Percentiles rank a stretch among this genome's conserved stretches.
Conservation (phyloP, 2,113 vertebrate genomes). For the Apeltes quadracus region DNA sequence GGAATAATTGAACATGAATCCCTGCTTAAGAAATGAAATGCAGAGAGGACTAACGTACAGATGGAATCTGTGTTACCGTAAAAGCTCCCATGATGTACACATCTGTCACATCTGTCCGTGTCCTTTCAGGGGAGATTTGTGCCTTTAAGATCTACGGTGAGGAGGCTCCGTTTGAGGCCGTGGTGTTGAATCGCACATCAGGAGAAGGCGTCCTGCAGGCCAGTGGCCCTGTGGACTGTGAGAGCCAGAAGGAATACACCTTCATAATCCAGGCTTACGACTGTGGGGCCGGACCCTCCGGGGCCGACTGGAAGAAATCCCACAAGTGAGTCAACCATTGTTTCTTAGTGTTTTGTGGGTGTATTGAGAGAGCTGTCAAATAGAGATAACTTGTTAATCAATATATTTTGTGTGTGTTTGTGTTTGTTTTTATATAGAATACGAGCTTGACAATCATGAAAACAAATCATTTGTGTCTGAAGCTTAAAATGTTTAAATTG, state of each 20-base stretch:
- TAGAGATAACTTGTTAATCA: not conserved
- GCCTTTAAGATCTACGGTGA: constrained; percentile 96
- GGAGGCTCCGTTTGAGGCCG: constrained; percentile 91
- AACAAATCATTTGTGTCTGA: not conserved
- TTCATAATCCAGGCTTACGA: constrained; percentile 98
- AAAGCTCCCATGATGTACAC: not conserved
- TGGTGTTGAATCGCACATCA: constrained; percentile 93
- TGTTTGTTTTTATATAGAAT: not conserved
- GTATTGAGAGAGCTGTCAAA: not conserved
- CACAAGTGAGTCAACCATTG: constrained; percentile 88
- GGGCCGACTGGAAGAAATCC: constrained; percentile 94
- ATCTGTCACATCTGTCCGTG: constrained; percentile 3
- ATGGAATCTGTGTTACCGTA: not conserved
- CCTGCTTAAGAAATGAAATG: not conserved
- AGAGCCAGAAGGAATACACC: constrained; percentile 95
- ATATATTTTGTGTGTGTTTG: not conserved
- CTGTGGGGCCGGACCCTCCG: constrained; percentile 87
- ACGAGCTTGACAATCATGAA: not conserved
- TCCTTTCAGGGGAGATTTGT: constrained; percentile 92
- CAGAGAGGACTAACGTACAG: not conserved
- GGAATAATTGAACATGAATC: not conserved
- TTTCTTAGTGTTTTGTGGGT: not conserved
- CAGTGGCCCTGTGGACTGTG: constrained; percentile 91
- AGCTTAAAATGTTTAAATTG: not conserved
- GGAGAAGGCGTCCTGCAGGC: constrained; percentile 92